These are phyloP conservation scores for Camelus bactrianus DNA, from an alignment of 2,113 vertebrate genomes.

Conservation along the genomic window DNA sequence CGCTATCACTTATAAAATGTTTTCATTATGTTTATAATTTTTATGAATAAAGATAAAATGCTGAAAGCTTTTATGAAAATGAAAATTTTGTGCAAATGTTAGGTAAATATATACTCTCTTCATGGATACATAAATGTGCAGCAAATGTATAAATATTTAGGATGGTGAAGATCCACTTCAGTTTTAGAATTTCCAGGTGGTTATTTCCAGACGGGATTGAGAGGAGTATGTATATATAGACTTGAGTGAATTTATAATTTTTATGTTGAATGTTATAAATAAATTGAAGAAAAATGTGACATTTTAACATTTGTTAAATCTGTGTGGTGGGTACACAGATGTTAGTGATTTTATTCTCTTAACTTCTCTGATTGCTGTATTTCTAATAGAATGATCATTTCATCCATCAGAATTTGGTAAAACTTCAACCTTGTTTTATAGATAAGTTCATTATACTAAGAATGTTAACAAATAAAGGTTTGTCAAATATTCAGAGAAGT, in stretches of 20 bases:
- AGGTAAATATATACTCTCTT: background rate
- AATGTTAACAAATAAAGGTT: background rate
- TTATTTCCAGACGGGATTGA: background rate
- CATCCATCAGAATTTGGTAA: background rate
- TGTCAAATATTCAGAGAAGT: background rate
- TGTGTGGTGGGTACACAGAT: background rate
- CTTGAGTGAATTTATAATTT: background rate
- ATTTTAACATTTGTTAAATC: background rate
- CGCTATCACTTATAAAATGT: background rate
- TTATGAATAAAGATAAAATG: background rate
- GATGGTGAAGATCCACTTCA: background rate
- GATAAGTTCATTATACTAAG: background rate
- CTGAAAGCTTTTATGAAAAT: background rate
- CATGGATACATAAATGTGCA: background rate
- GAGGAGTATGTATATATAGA: background rate
- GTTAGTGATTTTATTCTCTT: background rate
- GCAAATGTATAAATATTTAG: background rate
- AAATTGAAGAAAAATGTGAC: background rate
- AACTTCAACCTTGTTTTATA: background rate
- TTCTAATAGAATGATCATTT: background rate
- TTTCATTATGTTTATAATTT: background rate
- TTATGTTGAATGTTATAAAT: slow-evolving; percentile 4
- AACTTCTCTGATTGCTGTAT: background rate
- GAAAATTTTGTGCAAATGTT: background rate
- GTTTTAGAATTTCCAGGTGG: background rate